Evolutionary conservation across 2,113 vertebrate genomes (phyloP), one percentile per base, ranked within the genome.

Genomic region (Aphyosemion australe): DNA sequence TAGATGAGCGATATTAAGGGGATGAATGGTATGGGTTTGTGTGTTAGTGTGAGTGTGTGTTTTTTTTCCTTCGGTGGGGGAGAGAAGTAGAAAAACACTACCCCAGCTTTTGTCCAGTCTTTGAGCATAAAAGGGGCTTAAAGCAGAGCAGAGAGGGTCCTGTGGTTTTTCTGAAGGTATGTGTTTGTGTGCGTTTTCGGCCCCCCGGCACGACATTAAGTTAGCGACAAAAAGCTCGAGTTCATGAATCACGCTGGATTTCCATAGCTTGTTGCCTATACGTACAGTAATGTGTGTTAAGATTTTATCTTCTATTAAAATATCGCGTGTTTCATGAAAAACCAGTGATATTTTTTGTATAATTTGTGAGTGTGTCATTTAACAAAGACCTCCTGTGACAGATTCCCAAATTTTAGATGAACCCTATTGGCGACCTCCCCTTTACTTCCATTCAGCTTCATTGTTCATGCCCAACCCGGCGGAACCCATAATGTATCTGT

Each of bases 171-270:
- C 84, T 83, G 74, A 79, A 84, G 82, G 78, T 86, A 64, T 88
- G 73, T 66, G 72, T 11, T 53, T 62, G 74, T 71, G 52, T 76
- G 74, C 74, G 60, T 84, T 84, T 80, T 87, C 84, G 90, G 77
- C 90, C 91, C 88, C 93, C 91, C 59, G 76, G 89, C 67, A 79
- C 76, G 88, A 82, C 83, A 92, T 92, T 91, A 91, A 89, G 87
- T 89, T 83, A 58, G 70, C 76, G 60, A 91, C 89, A 92, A 92
- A 48, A 93, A 70, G 67, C 80, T 34, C 21, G 71, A 83, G 90
- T 92, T 91, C 87, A 91, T 93, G 91, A 92, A 91, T 92, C 87
- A 90, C 88, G 79, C 79, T 50, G 41, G 34, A 62, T 84, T 84
- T 88, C 81, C 87, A 84, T 74, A 70, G 89, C 77, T 47, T 63